Conservation (phyloP, 2,797 vertebrate species). For the Enteromius mattozi region DNA sequence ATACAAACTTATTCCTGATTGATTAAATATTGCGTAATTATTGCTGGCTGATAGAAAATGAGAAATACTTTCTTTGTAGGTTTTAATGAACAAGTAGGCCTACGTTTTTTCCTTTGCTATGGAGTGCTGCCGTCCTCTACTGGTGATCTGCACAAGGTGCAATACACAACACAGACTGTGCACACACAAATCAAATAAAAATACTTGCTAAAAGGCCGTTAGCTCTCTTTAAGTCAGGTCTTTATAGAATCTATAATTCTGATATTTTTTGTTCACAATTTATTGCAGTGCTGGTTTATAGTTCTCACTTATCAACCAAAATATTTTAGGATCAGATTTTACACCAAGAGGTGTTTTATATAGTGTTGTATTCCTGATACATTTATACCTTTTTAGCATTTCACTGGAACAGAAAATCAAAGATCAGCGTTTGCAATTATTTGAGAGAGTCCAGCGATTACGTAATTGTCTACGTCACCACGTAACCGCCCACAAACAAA, state of each 20-base stretch:
- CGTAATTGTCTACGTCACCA: not conserved
- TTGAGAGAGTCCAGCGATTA: not conserved
- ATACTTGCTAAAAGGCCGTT: not conserved
- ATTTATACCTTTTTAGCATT: not conserved
- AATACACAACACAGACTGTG: not conserved
- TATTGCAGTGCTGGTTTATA: not conserved
- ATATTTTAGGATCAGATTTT: not conserved
- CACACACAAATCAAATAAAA: not conserved
- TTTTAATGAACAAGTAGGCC: not conserved
- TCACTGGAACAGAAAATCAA: not conserved
- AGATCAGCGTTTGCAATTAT: not conserved
- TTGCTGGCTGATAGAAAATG: not conserved
- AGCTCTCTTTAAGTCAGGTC: not conserved
- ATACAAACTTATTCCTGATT: not conserved
- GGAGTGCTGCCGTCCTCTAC: not conserved
- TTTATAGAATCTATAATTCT: not conserved
- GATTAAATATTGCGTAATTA: not conserved
- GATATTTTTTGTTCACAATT: not conserved
- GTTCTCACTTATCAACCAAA: not conserved
- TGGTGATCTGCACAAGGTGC: not conserved
- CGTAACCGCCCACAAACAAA: slow-evolving; percentile 6
- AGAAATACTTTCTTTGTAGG: not conserved
- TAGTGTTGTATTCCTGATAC: not conserved
- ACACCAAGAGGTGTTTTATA: not conserved
- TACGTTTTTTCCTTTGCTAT: not conserved